Percentiles rank a stretch among this genome's conserved stretches.
These are phyloP conservation scores for Dynastes tityus DNA, from an alignment of 2,888 invertebrate species.

Conservation along the genomic window DNA sequence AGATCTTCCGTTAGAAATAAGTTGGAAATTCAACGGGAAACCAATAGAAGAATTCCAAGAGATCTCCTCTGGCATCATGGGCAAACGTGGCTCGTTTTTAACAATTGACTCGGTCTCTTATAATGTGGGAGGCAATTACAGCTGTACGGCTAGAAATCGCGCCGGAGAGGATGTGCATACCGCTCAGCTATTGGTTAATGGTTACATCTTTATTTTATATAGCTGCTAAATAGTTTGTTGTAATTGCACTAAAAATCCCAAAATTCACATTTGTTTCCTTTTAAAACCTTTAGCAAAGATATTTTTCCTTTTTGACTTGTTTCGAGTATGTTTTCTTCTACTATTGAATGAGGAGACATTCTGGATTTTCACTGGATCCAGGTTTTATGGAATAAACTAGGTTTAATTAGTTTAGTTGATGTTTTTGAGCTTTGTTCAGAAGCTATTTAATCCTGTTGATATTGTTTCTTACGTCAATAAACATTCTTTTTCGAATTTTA, in stretches of 20 bases:
- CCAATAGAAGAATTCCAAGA: constrained; percentile 73
- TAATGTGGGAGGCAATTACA: constrained; percentile 81
- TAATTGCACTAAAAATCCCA: constrained; percentile 63
- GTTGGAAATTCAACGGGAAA: constrained; percentile 82
- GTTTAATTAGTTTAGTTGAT: too few relatives aligned
- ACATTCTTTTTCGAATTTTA: too few relatives aligned
- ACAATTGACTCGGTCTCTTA: constrained; percentile 78
- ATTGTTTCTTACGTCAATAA: too few relatives aligned
- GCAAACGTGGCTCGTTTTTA: constrained; percentile 76
- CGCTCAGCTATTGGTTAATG: constrained; percentile 81
- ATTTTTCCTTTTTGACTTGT: too few relatives aligned
- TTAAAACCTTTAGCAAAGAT: too few relatives aligned
- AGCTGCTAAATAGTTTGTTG: constrained; percentile 56
- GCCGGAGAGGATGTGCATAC: constrained; percentile 81
- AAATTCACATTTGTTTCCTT: too few relatives aligned
- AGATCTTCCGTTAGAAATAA: constrained; percentile 80
- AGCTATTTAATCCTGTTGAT: too few relatives aligned
- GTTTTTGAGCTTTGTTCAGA: too few relatives aligned
- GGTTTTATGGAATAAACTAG: too few relatives aligned
- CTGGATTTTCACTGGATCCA: too few relatives aligned
- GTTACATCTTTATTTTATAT: constrained; percentile 65
- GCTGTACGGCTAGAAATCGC: constrained; percentile 79
- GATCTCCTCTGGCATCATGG: constrained; percentile 75
- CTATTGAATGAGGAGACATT: too few relatives aligned
- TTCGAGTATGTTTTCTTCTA: too few relatives aligned